Conservation (phyloP, 2,797 vertebrate species). For the Meda fulgida region DNA sequence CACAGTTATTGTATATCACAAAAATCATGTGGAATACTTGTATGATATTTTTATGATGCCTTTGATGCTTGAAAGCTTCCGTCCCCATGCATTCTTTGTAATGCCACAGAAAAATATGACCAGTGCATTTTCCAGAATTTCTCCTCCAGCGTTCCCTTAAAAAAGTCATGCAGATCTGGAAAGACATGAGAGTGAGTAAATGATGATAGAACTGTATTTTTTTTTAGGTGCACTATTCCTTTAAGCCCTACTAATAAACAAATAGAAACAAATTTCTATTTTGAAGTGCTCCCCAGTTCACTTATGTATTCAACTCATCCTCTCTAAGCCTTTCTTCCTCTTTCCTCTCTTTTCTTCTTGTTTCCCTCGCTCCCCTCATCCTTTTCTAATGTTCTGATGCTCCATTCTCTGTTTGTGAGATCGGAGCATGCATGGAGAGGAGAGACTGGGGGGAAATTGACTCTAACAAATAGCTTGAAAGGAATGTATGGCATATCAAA, state of each 20-base stretch:
- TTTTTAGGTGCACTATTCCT: slow-evolving; percentile 24
- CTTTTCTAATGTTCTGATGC: slow-evolving; percentile 55
- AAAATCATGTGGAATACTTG: neutral
- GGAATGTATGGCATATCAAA: slow-evolving; percentile 77
- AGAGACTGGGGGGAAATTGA: slow-evolving; percentile 79
- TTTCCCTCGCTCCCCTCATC: slow-evolving; percentile 32
- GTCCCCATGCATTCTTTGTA: neutral
- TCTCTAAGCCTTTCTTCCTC: slow-evolving; percentile 35
- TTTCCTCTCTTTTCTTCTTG: slow-evolving; percentile 27
- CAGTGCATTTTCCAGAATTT: neutral
- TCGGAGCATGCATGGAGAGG: slow-evolving; percentile 78
- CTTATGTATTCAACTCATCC: slow-evolving; percentile 50
- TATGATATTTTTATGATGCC: neutral
- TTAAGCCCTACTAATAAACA: slow-evolving; percentile 39
- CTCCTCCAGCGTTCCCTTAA: neutral
- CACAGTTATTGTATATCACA: neutral
- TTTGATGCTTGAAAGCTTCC: slow-evolving; percentile 2
- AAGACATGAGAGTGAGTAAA: neutral
- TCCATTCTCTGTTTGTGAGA: slow-evolving; percentile 70
- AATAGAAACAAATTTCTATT: slow-evolving; percentile 43
- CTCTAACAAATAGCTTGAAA: slow-evolving; percentile 81
- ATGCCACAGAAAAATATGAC: neutral
- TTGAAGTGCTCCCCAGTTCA: slow-evolving; percentile 42
- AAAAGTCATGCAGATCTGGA: neutral
- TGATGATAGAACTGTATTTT: neutral